Base-by-base conservation (phyloP, 2,113 vertebrate species). In the Tachysurus vachellii region DNA sequence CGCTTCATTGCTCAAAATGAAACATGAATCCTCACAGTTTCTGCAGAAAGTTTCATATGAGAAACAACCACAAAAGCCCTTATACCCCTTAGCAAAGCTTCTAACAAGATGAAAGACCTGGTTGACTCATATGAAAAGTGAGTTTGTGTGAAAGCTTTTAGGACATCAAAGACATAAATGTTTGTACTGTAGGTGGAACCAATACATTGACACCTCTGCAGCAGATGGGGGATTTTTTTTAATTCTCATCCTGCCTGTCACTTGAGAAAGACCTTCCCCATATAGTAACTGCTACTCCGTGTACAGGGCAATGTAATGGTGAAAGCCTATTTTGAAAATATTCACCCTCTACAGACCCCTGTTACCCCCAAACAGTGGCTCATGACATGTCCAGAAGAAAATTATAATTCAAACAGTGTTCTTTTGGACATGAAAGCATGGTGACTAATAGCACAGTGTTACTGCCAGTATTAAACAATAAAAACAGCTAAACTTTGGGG, bases 101-200 rank as follows among this genome's bases (percentile, higher is more conserved):
- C 90, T 84, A 68, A 80, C 56, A 26, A 42, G 73, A 79, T 88
- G 82, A 79, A 28, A 68, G 87, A 42, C 21, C 79, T 88, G 14
- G 28, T 84, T 94, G 89, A 93, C 88, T 92, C 86, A 94, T 92
- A 87, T 84, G 88, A 88, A 89, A 85, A 88, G 61, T 89, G n/a
- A 88, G 89, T 89, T 23, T 85, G 76, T 88, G 77, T 89, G 81
- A 88, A 89, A 1, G 62, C 57, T 56, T 89, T 86, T 80, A 87
- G 76, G 50, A 86, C 82, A 88, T 86, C 86, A 62, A 85, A 83
- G 70, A 59, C 42, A 88, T 71, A 84, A 82, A 77, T 86, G 83
- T 84, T 66, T 88, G 90, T 36, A 36, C 36, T 36, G 36, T 90
- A 88, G 92, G 89, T 36, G 23, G 12, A 85, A 64, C 87, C 68